A percentile compares a stretch with the other conserved stretches of the same genome.
Conservation (phyloP, 2,888 invertebrate species). For the Troglohyphantes excavatus region DNA sequence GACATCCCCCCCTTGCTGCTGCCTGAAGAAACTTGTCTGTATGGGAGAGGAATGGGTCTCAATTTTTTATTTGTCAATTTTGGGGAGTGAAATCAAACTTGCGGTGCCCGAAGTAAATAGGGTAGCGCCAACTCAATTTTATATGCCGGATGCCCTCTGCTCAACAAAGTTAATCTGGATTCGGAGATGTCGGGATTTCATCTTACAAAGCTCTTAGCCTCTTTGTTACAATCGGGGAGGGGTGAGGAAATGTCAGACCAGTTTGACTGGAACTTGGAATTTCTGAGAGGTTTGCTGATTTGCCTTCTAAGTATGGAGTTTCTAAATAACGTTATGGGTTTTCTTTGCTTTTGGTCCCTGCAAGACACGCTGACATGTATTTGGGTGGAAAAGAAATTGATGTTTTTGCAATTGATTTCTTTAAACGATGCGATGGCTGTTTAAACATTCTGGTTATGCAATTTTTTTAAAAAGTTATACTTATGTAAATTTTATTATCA, state of each 20-base stretch:
- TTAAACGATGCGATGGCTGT: too few species aligned
- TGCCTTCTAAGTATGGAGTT: background rate
- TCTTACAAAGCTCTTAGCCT: constrained; percentile 59
- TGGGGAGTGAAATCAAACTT: constrained; percentile 42
- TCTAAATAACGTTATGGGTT: too few species aligned
- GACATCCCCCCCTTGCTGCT: constrained; percentile 26
- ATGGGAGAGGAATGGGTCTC: constrained; percentile 44
- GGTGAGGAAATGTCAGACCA: constrained; percentile 19
- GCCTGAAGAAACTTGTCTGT: constrained; percentile 40
- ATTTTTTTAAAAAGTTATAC: too few species aligned
- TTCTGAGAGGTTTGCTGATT: background rate
- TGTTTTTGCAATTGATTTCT: too few species aligned
- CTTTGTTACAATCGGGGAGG: constrained; percentile 46
- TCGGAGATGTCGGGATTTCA: constrained; percentile 66
- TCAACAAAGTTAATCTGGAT: constrained; percentile 67
- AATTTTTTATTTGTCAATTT: constrained; percentile 77
- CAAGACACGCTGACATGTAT: too few species aligned
- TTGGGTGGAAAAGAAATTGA: too few species aligned
- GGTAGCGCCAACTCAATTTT: constrained; percentile 66
- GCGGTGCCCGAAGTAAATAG: constrained; percentile 45
- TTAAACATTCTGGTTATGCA: too few species aligned
- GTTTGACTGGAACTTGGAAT: constrained; percentile 48
- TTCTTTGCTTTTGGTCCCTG: too few species aligned
- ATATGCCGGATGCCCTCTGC: constrained; percentile 42
- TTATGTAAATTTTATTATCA: too few species aligned